A percentile compares a stretch with the other conserved stretches of the same genome.
Conservation (phyloP, 2,888 invertebrate genomes). For the Parapristionchus giblindavisi region DNA sequence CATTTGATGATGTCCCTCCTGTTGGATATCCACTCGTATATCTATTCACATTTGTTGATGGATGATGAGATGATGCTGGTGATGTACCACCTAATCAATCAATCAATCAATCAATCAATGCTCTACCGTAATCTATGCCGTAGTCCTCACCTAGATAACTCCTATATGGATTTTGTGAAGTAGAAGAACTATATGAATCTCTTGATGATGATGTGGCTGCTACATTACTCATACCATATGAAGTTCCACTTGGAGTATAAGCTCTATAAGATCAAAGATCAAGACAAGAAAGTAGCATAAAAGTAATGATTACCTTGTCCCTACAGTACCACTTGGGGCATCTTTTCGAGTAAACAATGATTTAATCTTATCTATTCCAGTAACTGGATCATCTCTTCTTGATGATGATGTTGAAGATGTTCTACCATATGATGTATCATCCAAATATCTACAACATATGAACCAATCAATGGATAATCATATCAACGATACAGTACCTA, state of each 20-base stretch:
- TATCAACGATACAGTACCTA: too few species aligned
- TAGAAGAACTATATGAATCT: constrained; percentile 8
- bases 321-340: neutral
- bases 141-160: constrained; percentile 24
- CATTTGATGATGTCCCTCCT: constrained; percentile 30
- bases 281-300: too few species aligned
- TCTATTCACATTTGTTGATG: neutral
- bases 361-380: constrained; percentile 66
- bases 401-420: neutral
- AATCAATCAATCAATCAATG: neutral
- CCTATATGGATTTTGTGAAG: neutral
- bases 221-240: constrained; percentile 23
- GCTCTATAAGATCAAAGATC: constrained; percentile 8
- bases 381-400: constrained; percentile 18
- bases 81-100: neutral
- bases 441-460: constrained; percentile 14
- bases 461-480: constrained; percentile 19
- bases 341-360: constrained; percentile 58
- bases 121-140: constrained; percentile 1
- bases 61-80: neutral
- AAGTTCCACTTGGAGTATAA: constrained; percentile 29
- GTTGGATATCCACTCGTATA: neutral
- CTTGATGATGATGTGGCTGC: constrained; percentile 20
- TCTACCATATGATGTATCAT: constrained; percentile 18
- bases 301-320: too few species aligned